Percentiles rank a stretch among this genome's conserved stretches.
phyloP scores from a whole-genome alignment of 1,140 invertebrate genomes.

The Drosophila melanica region DNA sequence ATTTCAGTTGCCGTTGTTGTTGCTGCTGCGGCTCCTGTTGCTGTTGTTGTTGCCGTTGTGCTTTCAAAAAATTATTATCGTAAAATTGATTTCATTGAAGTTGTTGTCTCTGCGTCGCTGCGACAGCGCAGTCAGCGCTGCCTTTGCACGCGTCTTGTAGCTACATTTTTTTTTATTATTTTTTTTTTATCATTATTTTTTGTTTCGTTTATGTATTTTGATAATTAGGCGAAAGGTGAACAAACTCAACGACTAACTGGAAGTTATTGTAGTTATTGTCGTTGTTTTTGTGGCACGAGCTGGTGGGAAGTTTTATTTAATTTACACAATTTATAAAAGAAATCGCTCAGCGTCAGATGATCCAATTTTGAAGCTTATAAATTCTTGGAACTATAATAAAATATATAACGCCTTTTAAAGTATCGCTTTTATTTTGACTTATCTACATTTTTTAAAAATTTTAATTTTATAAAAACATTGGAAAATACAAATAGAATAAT shows the following conservation, averaged over 20 bases:
- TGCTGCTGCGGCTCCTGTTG: slow-evolving; percentile 8
- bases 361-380: slow-evolving; percentile 15
- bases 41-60: slow-evolving; percentile 34
- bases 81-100: slow-evolving; percentile 83
- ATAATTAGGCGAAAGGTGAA: slow-evolving; percentile 83
- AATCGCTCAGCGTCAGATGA: slow-evolving; percentile 40
- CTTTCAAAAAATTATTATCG: slow-evolving; percentile 79
- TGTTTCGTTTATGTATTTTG: slow-evolving; percentile 77
- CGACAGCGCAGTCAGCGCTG: slow-evolving; percentile 44
- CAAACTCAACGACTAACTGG: slow-evolving; percentile 59
- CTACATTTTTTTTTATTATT: slow-evolving; percentile 29
- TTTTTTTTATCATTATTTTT: slow-evolving; percentile 20
- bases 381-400: neutral
- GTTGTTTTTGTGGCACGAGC: slow-evolving; percentile 38
- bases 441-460: neutral
- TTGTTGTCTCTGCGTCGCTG: slow-evolving; percentile 44
- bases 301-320: slow-evolving; percentile 41
- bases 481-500: too few relatives aligned
- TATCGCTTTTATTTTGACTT: neutral
- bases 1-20: slow-evolving; percentile 12
- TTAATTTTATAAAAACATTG: neutral
- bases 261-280: slow-evolving; percentile 39
- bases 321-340: slow-evolving; percentile 76
- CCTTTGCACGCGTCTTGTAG: slow-evolving; percentile 61
- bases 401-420: too few relatives aligned